Evolutionary conservation across 2,888 invertebrate species (phyloP), one percentile per base, ranked within the genome.

Genomic region (Dugesia japonica): DNA sequence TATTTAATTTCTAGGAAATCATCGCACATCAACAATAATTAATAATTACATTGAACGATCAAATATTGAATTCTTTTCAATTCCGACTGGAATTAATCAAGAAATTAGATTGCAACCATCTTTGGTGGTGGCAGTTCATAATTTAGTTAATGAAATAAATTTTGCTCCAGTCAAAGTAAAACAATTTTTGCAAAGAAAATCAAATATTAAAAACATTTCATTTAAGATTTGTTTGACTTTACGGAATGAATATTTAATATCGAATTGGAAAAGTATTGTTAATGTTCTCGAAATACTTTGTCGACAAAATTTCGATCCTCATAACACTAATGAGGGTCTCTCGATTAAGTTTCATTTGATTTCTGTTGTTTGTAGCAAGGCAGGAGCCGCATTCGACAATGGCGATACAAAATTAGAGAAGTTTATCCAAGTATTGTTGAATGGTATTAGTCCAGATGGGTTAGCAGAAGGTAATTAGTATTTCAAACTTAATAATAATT

Each of bases 21-120:
- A 95, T 82, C 89, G 90, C 81, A 92, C 92, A 80, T 95, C 94
- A 0, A 90, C 92, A 1, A 89, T 91, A 0, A 98, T 98, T 79
- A 95, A 95, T 83, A 95, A 94, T 85, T 97, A 90, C 83, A 88
- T 98, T 80, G 90, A 92, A 26, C 89, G 89, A 81, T 87, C 89
- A 79, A 91, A 91, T 80, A 87, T 98, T 73, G 90, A 91, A 80
- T 90, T 90, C 83, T 94, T 89, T 83, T 89, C 91, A 72, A 79
- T 81, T 79, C 85, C 88, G n/a, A 89, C 90, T 82, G 92, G 82
- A 82, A 13, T 42, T 17, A 79, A n/a, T n/a, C 23, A 76, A 26
- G 73, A n/a, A 23, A 13, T 73, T 9, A 26, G 76, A 76, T 26
- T 76, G 4, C 76, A 23, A n/a, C 28, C 76, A 4, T 71, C 56